Percentiles rank a stretch among this genome's conserved stretches.
phyloP scores from a whole-genome alignment of 2,797 vertebrate genomes.

The Oreochromis mossambicus region DNA sequence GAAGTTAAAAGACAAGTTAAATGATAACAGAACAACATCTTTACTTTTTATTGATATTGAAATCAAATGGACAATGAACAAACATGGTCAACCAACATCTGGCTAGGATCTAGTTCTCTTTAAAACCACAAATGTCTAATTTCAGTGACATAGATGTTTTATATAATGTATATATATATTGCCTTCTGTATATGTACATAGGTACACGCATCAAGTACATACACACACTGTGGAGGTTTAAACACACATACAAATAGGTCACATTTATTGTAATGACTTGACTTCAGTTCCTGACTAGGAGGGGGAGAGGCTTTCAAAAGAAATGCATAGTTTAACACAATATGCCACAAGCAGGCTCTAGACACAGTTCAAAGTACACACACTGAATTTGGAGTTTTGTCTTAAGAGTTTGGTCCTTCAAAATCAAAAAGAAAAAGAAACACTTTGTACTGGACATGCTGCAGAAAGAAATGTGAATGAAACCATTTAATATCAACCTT shows the following conservation, averaged over 20 bases:
- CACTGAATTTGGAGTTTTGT: constrained; percentile 39
- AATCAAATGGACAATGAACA: constrained; percentile 70
- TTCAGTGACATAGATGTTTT: constrained; percentile 58
- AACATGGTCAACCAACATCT: constrained; percentile 57
- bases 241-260: constrained; percentile 47
- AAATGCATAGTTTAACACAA: constrained; percentile 84
- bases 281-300: constrained; percentile 60
- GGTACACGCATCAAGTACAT: constrained; percentile 63
- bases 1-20: neutral
- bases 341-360: constrained; percentile 75
- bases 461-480: neutral
- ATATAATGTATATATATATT: constrained; percentile 71
- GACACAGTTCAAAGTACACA: constrained; percentile 53
- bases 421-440: constrained; percentile 34
- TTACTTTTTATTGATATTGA: constrained; percentile 68
- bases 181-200: constrained; percentile 75
- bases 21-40: constrained; percentile 19
- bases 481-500: constrained; percentile 67
- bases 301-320: constrained; percentile 36
- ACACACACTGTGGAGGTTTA: constrained; percentile 53
- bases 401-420: constrained; percentile 82
- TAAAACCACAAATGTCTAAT: constrained; percentile 61
- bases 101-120: constrained; percentile 48
- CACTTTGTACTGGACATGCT: neutral
- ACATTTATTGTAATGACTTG: constrained; percentile 64